Base-by-base conservation (phyloP, 53 echinoderm and acorn worm genomes). In the Hippasteria phrygiana region DNA sequence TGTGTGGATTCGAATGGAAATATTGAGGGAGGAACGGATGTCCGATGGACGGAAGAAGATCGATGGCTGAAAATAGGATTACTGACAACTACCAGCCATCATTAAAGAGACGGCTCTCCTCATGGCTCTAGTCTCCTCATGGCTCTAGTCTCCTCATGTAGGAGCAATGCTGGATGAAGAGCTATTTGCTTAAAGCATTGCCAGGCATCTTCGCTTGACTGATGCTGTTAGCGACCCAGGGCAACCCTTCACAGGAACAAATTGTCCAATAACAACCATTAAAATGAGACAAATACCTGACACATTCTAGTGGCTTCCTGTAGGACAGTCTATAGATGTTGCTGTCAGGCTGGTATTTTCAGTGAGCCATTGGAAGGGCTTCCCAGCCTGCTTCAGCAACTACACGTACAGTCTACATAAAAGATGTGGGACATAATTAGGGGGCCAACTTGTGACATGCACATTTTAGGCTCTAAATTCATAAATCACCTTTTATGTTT, bases 191-290 rank as follows among this genome's bases (percentile, higher is more conserved):
- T 10, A 8, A 65, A 65, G 9, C 34, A 27, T 32, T 20, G 4
- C 6, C 65, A 65, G 28, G 65, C 65, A 5, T 65, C 65, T 32
- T 10, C 11, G 34, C 65, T 65, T 65, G 34, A 27, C 26, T 65
- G 14, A 29, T 65, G 65, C 29, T 32, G 65, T 20, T 5, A 65
- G 36, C 34, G 69, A 35, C 33, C 36, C 69, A 10, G 9, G 34
- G 8, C 11, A 36, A 67, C 35, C 37, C 10, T 67, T 14, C 18
- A 67, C 69, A 14, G 69, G 69, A 35, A 67, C 33, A 67, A 67
- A 67, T 67, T 67, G 69, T 67, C 33, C 69, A 67, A 67, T 67
- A 67, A 67, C 69, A 67, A 11, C 69, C 69, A 36, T 67, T 18
- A 67, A 35, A 31, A 36, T 67, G 33, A 67, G 26, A 33, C 37